A percentile compares a stretch with the other conserved stretches of the same genome.
These are phyloP conservation scores for Drosophila chauvacae DNA, from an alignment of 1,140 invertebrate species.

Conservation along the genomic window DNA sequence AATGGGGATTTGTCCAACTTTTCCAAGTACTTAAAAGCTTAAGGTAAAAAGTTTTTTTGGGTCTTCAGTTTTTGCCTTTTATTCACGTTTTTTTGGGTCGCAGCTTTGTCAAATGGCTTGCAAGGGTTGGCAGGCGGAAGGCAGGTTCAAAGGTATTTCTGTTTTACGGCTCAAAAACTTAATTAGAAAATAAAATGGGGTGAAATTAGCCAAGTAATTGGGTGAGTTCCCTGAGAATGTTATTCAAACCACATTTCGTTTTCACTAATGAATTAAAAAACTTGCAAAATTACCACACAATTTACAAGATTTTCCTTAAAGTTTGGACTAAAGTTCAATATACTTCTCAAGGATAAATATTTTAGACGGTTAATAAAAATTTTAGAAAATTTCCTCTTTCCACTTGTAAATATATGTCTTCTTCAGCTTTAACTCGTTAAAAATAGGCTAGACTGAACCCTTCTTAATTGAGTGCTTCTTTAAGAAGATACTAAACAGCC, in stretches of 20 bases:
- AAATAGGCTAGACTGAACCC: neutral
- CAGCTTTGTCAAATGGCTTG: constrained; percentile 51
- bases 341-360: neutral
- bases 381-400: neutral
- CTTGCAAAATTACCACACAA: neutral
- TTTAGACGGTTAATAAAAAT: neutral
- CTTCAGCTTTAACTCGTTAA: neutral
- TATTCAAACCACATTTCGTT: constrained; percentile 1
- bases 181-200: constrained; percentile 39
- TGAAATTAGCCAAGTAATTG: constrained; percentile 30
- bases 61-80: constrained; percentile 46
- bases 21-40: constrained; percentile 74
- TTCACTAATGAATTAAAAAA: constrained; percentile 7
- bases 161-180: constrained; percentile 22
- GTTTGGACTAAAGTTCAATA: neutral
- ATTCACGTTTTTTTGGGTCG: constrained; percentile 31
- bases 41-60: constrained; percentile 60
- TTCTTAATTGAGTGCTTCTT: constrained; percentile 40
- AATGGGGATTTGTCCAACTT: constrained; percentile 52
- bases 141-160: constrained; percentile 27
- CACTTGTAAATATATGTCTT: neutral
- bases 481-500: constrained; percentile 28
- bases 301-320: neutral
- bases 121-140: constrained; percentile 30
- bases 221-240: neutral